Conservation (phyloP, 2,797 vertebrate species). For the Chiropotes sagulatus region DNA sequence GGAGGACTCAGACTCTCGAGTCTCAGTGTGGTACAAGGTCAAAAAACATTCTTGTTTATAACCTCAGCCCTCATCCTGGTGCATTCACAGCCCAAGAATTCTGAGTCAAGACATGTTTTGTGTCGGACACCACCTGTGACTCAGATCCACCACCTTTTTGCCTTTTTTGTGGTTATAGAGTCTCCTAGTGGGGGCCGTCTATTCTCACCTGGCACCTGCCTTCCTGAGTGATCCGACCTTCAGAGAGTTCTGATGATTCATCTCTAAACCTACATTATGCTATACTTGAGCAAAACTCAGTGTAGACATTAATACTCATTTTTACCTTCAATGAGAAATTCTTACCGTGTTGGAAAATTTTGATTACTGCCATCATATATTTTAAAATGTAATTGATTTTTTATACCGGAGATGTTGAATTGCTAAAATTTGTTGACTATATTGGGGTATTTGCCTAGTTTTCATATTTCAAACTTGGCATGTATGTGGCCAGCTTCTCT, state of each 20-base stretch:
- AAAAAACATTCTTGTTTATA: background rate
- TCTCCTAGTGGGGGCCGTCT: background rate
- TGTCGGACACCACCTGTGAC: background rate
- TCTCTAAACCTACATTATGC: background rate
- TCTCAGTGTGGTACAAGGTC: background rate
- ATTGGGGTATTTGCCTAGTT: background rate
- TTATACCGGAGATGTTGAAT: background rate
- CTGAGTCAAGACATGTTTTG: background rate
- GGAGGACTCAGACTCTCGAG: background rate
- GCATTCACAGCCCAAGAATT: background rate
- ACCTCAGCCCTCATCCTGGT: background rate
- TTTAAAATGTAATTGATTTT: background rate
- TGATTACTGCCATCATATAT: background rate
- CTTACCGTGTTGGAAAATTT: background rate
- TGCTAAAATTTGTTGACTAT: background rate
- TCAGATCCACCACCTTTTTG: background rate
- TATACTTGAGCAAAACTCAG: background rate
- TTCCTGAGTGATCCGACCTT: background rate
- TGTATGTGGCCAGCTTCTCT: background rate
- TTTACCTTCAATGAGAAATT: background rate
- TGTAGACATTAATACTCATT: background rate
- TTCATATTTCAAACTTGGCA: background rate
- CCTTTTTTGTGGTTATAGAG: background rate
- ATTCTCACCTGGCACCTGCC: background rate
- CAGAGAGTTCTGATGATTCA: background rate